These are phyloP conservation scores for Brachyrhaphis roseni DNA, from an alignment of 2,797 vertebrate genomes.

Conservation along the genomic window DNA sequence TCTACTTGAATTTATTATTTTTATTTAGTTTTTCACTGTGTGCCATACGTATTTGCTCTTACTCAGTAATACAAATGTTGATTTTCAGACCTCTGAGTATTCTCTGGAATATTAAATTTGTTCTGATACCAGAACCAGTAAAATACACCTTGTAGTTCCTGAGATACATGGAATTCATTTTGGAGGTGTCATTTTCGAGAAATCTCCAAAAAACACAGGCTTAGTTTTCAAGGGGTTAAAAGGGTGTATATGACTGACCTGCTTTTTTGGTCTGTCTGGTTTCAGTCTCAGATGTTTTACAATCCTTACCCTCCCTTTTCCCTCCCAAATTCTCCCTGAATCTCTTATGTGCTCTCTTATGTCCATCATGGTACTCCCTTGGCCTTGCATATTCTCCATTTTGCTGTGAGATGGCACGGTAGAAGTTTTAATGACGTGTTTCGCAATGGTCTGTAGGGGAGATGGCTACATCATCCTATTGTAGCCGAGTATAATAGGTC, in stretches of 20 bases:
- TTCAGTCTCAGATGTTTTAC: not conserved
- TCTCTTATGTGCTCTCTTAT: not conserved
- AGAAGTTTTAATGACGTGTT: conserved; percentile 1
- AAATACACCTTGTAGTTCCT: not conserved
- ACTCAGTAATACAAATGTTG: too few species aligned
- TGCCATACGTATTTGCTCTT: too few species aligned
- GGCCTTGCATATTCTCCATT: not conserved
- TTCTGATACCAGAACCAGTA: not conserved
- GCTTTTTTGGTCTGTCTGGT: not conserved
- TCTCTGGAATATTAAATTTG: too few species aligned
- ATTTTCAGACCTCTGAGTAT: too few species aligned
- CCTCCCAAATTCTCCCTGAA: not conserved
- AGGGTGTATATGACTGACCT: not conserved
- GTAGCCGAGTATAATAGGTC: conserved; percentile 4
- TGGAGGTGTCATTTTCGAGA: not conserved
- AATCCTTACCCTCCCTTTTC: not conserved
- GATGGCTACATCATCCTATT: not conserved
- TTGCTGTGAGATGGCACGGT: not conserved
- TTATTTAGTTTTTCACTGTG: too few species aligned
- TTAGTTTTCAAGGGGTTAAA: not conserved
- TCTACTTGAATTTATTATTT: too few species aligned
- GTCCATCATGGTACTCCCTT: not conserved
- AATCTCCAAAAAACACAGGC: not conserved
- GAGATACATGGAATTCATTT: not conserved
- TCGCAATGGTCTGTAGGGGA: conserved; percentile 13